Conservation (phyloP, 2,113 vertebrate genomes). For the Myrmecobius fasciatus region DNA sequence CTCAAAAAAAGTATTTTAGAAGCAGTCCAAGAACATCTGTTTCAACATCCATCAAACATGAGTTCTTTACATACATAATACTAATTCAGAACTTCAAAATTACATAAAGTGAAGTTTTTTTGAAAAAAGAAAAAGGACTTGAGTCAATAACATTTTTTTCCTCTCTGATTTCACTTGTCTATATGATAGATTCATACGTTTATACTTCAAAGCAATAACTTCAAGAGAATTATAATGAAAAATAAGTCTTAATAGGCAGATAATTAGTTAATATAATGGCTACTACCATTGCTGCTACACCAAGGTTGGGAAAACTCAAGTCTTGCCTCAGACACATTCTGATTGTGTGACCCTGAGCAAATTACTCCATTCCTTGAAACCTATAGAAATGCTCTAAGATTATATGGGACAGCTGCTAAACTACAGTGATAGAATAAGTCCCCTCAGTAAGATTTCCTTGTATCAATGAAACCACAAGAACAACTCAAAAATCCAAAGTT, state of each 20-base stretch:
- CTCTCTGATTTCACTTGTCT: slow-evolving; percentile 13
- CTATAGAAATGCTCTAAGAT: background rate
- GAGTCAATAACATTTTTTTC: slow-evolving; percentile 28
- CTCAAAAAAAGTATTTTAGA: background rate
- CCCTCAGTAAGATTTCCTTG: background rate
- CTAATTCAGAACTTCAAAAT: background rate
- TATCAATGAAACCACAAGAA: background rate
- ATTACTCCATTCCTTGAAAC: background rate
- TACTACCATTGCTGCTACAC: background rate
- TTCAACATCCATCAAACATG: slow-evolving; percentile 8
- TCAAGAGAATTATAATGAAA: slow-evolving; percentile 33
- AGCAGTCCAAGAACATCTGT: background rate
- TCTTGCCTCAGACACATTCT: background rate
- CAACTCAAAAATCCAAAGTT: background rate
- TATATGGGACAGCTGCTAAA: background rate
- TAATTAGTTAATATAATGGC: slow-evolving; percentile 16
- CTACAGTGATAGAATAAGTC: background rate
- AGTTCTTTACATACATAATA: slow-evolving; percentile 19
- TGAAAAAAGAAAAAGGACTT: background rate
- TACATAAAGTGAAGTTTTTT: slow-evolving; percentile 8
- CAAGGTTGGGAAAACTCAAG: background rate
- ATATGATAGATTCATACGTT: slow-evolving; percentile 45
- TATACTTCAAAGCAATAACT: slow-evolving; percentile 1
- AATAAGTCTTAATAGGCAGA: background rate
- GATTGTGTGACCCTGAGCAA: background rate